A percentile compares a stretch with the other conserved stretches of the same genome.
phyloP scores from a whole-genome alignment of 2,888 invertebrate species.

The Odontocolon sp. region DNA sequence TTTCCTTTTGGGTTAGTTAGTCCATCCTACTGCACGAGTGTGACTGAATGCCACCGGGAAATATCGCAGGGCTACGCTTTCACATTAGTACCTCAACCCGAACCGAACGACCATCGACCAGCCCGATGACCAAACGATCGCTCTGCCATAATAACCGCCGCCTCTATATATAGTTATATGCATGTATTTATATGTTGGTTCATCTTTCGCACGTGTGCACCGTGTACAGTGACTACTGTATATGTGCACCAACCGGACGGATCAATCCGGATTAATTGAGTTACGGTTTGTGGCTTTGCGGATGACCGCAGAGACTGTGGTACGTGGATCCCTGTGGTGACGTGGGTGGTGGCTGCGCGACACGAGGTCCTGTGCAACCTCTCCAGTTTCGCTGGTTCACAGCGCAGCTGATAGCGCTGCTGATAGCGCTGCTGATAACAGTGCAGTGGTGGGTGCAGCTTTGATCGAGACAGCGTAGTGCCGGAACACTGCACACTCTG shows the following conservation, averaged over 20 bases:
- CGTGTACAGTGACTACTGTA: neutral
- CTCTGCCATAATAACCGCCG: conserved; percentile 31
- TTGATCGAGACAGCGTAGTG: too few relatives aligned
- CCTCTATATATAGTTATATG: neutral
- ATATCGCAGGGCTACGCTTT: neutral
- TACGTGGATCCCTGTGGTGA: conserved; percentile 65
- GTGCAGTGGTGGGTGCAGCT: too few relatives aligned
- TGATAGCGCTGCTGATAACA: too few relatives aligned
- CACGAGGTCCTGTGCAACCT: conserved; percentile 33
- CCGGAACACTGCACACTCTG: too few relatives aligned
- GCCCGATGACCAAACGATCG: conserved; percentile 11
- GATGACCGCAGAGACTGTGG: conserved; percentile 73
- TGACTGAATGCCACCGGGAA: conserved; percentile 49
- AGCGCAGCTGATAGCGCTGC: too few relatives aligned
- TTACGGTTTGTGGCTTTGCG: conserved; percentile 78
- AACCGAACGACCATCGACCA: conserved; percentile 2
- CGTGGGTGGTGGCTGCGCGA: conserved; percentile 51
- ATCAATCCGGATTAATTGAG: conserved; percentile 80
- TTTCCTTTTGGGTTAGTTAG: too few relatives aligned
- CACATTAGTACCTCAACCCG: neutral
- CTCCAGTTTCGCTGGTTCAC: too few relatives aligned
- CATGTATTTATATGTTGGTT: conserved; percentile 4
- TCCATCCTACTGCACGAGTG: conserved; percentile 35
- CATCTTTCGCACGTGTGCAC: conserved; percentile 35
- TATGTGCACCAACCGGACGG: conserved; percentile 60